Percentiles rank a stretch among this genome's conserved stretches.
Conservation (phyloP, 2,888 invertebrate species). For the Schizaphis graminum region DNA sequence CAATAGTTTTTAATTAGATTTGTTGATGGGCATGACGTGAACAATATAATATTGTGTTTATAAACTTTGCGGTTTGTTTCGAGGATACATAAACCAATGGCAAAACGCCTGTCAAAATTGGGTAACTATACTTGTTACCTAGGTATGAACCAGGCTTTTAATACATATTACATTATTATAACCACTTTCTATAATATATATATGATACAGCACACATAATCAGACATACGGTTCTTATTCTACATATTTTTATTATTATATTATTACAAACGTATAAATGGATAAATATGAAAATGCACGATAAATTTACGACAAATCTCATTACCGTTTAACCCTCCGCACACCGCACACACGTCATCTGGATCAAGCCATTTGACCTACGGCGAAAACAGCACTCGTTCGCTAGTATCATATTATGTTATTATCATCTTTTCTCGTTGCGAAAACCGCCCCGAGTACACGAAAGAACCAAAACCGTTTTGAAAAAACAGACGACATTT, state of each 20-base stretch:
- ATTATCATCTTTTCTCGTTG: not conserved
- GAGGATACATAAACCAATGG: not conserved
- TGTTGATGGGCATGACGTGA: not conserved
- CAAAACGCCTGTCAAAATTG: not conserved
- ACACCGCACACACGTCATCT: not conserved
- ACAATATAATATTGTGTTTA: not conserved
- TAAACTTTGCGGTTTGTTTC: not conserved
- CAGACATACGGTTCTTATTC: not conserved
- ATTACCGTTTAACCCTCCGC: not conserved
- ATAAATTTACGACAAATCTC: conserved; percentile 39
- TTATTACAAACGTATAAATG: not conserved
- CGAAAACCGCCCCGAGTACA: not conserved
- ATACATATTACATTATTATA: not conserved
- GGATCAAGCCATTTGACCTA: not conserved
- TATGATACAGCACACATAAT: not conserved
- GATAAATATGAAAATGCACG: not conserved
- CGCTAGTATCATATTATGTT: not conserved
- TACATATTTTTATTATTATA: not conserved
- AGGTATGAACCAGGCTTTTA: not conserved
- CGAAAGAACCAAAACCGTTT: not conserved
- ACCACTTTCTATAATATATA: not conserved
- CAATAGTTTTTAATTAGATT: not conserved
- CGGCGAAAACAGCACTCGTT: not conserved
- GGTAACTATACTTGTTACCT: not conserved
- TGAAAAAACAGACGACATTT: not conserved